Evolutionary conservation across 2,113 vertebrate genomes (phyloP).

Genomic region (Cairina moschata): DNA sequence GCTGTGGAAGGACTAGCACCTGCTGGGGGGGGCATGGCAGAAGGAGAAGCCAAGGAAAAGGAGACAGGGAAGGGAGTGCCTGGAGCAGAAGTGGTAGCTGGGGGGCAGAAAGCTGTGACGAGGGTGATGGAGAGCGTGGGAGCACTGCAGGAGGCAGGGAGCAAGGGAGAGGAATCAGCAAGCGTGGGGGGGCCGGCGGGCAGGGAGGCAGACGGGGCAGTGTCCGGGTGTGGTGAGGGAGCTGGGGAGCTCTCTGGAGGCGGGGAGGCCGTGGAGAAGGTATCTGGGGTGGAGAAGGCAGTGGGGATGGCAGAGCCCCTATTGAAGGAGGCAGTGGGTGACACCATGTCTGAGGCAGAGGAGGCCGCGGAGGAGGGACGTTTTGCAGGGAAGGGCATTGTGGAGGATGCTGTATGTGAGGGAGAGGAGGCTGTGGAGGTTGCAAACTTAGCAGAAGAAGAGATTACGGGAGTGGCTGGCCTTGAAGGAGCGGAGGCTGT

Average conservation of each 20-base stretch:
- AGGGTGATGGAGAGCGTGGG: fast-evolving
- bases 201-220: fast-evolving
- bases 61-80: background rate
- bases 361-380: background rate
- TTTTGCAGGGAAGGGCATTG: background rate
- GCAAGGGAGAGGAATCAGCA: background rate
- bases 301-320: fast-evolving
- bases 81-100: background rate
- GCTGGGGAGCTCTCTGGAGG: background rate
- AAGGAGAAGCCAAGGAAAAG: background rate
- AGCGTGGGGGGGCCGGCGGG: too few species aligned
- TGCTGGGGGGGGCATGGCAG: fast-evolving
- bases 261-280: background rate
- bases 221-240: background rate
- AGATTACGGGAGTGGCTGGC: background rate
- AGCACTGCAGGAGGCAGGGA: fast-evolving
- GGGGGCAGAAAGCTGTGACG: background rate
- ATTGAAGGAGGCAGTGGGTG: background rate
- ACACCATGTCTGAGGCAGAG: background rate
- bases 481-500: background rate
- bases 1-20: background rate
- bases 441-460: background rate
- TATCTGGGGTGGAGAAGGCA: background rate
- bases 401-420: background rate
- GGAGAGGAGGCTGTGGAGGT: background rate